Conservation (phyloP, 2,113 vertebrate species). For the Tamias sibiricus region DNA sequence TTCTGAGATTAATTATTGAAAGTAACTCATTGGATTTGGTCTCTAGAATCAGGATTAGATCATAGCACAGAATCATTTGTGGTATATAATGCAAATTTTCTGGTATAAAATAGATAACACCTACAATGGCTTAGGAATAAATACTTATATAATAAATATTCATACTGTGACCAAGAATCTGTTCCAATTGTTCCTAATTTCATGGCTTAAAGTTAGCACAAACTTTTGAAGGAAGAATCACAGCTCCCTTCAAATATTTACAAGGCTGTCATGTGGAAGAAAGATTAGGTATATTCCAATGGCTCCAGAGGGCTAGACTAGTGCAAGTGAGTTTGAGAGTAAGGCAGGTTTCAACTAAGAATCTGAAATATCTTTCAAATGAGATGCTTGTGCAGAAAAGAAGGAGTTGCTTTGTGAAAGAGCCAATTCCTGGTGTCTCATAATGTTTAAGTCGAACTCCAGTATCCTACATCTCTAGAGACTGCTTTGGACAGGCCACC, state of each 20-base stretch:
- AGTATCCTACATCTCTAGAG: not conserved
- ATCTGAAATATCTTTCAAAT: slow-evolving; percentile 35
- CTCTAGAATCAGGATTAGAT: not conserved
- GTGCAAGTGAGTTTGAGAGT: not conserved
- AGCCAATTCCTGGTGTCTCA: not conserved
- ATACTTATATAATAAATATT: not conserved
- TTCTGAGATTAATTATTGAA: not conserved
- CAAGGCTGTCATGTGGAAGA: slow-evolving; percentile 54
- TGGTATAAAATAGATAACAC: not conserved
- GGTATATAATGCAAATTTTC: not conserved
- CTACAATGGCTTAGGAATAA: not conserved
- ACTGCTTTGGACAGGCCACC: not conserved
- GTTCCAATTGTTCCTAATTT: slow-evolving; percentile 9
- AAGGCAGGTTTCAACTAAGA: not conserved
- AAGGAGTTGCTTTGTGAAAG: not conserved
- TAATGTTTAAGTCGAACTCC: not conserved
- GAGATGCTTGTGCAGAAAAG: not conserved
- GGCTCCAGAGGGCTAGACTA: not conserved
- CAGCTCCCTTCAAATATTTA: slow-evolving; percentile 50
- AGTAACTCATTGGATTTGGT: not conserved
- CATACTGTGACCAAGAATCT: not conserved
- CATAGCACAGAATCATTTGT: not conserved
- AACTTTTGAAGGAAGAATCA: slow-evolving; percentile 9
- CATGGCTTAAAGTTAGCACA: not conserved
- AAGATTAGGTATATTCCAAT: slow-evolving; percentile 34